A percentile compares a stretch with the other conserved stretches of the same genome.
phyloP scores from a whole-genome alignment of 2,113 vertebrate genomes.

The Vanacampus margaritifer region DNA sequence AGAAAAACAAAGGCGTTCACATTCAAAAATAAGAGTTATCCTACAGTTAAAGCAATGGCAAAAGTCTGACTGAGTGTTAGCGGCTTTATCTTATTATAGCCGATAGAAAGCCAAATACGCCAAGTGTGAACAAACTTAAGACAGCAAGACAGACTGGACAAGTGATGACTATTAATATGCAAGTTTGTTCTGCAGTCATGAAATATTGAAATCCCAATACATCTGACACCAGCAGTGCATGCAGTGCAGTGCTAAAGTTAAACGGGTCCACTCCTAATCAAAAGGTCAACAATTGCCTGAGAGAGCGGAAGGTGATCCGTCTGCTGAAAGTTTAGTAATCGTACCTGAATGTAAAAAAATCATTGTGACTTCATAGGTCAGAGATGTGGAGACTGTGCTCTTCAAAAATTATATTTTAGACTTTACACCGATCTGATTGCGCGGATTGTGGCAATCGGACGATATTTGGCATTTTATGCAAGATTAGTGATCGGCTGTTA shows the following conservation, averaged over 20 bases:
- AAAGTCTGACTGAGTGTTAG: not conserved
- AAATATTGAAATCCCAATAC: not conserved
- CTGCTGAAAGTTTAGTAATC: not conserved
- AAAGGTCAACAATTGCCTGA: conserved; percentile 1
- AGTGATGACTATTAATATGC: not conserved
- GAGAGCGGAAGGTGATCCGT: not conserved
- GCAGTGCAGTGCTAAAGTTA: not conserved
- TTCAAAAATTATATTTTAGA: not conserved
- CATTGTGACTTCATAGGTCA: not conserved
- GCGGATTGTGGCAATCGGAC: too few species aligned
- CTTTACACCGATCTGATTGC: too few species aligned
- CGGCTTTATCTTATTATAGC: not conserved
- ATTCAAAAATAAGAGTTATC: not conserved
- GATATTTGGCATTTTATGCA: too few species aligned
- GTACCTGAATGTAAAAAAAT: not conserved
- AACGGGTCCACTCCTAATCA: not conserved
- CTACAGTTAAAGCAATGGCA: not conserved
- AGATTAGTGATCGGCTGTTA: too few species aligned
- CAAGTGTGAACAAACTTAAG: not conserved
- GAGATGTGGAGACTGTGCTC: not conserved
- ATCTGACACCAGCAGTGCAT: not conserved
- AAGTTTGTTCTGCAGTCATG: too few species aligned
- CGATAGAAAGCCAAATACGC: not conserved
- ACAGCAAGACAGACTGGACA: not conserved
- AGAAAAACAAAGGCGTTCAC: conserved; percentile 20